These are phyloP conservation scores for Trissoscelio sp. DNA, from an alignment of 2,888 invertebrate genomes.

Conservation along the genomic window DNA sequence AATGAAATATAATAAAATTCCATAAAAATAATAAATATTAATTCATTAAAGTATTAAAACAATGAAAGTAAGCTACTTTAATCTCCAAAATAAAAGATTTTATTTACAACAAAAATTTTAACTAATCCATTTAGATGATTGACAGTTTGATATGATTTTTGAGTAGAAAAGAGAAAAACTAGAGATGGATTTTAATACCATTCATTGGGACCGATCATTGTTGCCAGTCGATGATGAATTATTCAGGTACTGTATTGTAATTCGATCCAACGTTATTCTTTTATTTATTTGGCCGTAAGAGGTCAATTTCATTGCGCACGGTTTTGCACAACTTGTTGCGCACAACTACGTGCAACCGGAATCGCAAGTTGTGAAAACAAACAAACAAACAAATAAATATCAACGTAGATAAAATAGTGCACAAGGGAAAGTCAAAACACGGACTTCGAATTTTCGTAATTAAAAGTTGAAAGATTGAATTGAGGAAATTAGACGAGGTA, in stretches of 20 bases:
- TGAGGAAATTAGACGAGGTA: neutral
- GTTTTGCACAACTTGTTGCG: slow-evolving; percentile 53
- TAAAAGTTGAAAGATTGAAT: neutral
- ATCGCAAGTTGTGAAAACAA: slow-evolving; percentile 18
- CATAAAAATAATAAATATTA: too few relatives aligned
- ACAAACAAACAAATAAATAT: slow-evolving; percentile 30
- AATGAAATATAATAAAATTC: too few relatives aligned
- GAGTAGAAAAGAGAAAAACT: too few relatives aligned
- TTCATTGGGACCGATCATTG: neutral
- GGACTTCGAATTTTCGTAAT: slow-evolving; percentile 1
- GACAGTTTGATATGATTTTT: too few relatives aligned
- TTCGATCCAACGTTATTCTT: slow-evolving; percentile 19
- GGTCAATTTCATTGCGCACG: slow-evolving; percentile 30
- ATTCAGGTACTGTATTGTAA: slow-evolving; percentile 33
- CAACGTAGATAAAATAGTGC: slow-evolving; percentile 2
- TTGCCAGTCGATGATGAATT: neutral
- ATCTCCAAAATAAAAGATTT: too few relatives aligned
- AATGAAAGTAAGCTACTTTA: too few relatives aligned
- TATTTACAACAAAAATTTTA: too few relatives aligned
- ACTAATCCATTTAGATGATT: too few relatives aligned
- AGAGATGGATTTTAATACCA: too few relatives aligned
- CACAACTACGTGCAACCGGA: slow-evolving; percentile 3
- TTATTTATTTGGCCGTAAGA: slow-evolving; percentile 30
- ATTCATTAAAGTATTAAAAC: too few relatives aligned
- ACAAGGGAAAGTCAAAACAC: slow-evolving; percentile 7